A percentile compares a stretch with the other conserved stretches of the same genome.
phyloP scores from a whole-genome alignment of 2,888 invertebrate genomes.

The Leucophenga maculata region DNA sequence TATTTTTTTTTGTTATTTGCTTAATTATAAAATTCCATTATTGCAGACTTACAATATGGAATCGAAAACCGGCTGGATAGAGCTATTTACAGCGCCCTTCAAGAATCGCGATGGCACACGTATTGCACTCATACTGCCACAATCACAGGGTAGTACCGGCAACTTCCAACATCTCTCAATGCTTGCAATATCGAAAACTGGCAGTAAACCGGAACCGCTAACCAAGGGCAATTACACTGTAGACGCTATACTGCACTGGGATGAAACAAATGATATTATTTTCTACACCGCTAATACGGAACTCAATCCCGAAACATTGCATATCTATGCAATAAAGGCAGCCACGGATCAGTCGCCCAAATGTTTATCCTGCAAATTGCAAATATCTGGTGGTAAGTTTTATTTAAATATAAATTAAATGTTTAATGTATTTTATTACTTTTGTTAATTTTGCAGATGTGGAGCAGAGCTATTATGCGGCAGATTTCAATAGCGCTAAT shows the following conservation, averaged over 20 bases:
- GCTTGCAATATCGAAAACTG: constrained; percentile 71
- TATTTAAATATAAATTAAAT: not conserved
- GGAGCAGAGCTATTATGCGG: constrained; percentile 72
- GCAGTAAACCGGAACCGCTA: constrained; percentile 70
- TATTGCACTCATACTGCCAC: constrained; percentile 83
- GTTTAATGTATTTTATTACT: not conserved
- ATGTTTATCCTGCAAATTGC: constrained; percentile 84
- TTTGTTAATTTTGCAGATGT: constrained; percentile 42
- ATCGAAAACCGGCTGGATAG: constrained; percentile 82
- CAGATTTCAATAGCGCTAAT: constrained; percentile 80
- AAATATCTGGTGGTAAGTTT: constrained; percentile 57
- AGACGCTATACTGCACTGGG: constrained; percentile 83
- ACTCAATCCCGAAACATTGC: constrained; percentile 83
- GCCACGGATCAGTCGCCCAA: constrained; percentile 72
- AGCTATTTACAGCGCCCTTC: constrained; percentile 80
- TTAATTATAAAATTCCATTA: not conserved
- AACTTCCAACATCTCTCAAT: constrained; percentile 80
- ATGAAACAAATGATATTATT: constrained; percentile 77
- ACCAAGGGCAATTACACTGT: constrained; percentile 81
- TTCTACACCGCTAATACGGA: constrained; percentile 89
- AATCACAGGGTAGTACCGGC: constrained; percentile 73
- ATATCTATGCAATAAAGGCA: constrained; percentile 82
- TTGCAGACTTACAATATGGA: constrained; percentile 58
- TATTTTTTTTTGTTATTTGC: not conserved
- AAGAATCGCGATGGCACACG: constrained; percentile 80